Percentiles rank a stretch among this genome's conserved stretches.
Conservation (phyloP, 2,797 vertebrate genomes). For the Eurystomus glaucurus region DNA sequence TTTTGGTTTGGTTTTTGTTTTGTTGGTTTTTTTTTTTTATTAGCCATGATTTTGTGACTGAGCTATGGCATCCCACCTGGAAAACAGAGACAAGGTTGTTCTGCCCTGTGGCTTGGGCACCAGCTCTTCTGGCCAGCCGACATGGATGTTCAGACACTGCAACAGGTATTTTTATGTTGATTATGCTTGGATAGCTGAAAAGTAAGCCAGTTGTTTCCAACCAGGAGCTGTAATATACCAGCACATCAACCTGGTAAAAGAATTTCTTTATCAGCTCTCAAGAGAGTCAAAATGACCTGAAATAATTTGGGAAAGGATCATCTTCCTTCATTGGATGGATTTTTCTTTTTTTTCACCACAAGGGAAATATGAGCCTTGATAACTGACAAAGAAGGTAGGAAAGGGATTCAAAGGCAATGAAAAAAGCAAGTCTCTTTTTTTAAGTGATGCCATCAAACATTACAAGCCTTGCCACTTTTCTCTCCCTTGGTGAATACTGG, state of each 20-base stretch:
- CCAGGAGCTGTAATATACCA: not conserved
- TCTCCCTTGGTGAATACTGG: not conserved
- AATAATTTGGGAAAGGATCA: not conserved
- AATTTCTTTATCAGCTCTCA: not conserved
- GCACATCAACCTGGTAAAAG: not conserved
- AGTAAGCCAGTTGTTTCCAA: not conserved
- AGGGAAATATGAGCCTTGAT: not conserved
- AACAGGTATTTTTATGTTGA: not conserved
- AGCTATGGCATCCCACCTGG: not conserved
- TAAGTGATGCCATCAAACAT: not conserved
- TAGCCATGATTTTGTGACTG: not conserved
- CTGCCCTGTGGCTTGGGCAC: not conserved
- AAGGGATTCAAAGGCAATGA: not conserved
- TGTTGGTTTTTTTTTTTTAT: not conserved
- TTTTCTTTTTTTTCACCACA: not conserved
- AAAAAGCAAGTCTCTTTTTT: not conserved
- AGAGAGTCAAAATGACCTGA: not conserved
- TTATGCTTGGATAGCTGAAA: not conserved
- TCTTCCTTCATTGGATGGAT: not conserved
- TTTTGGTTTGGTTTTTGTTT: too few relatives aligned
- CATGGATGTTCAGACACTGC: not conserved
- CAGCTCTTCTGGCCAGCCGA: not conserved
- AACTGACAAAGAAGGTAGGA: not conserved
- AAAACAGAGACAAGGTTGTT: not conserved
- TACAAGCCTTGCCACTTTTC: not conserved